Percentiles rank a stretch among this genome's conserved stretches.
These are phyloP conservation scores for Astyanax mexicanus DNA, from an alignment of 2,797 vertebrate species.

Conservation along the genomic window DNA sequence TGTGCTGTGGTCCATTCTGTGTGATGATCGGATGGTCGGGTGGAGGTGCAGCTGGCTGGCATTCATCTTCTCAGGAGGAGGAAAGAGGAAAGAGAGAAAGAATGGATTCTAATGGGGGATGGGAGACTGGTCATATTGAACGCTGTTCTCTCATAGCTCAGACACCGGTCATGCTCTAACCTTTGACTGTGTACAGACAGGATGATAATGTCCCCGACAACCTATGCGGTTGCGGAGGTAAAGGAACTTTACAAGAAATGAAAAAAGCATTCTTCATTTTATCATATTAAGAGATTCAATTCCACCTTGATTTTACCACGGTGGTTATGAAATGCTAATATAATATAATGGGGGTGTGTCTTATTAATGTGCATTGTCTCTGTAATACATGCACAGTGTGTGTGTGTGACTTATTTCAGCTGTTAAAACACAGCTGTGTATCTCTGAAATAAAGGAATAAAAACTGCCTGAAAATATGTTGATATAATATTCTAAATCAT, in stretches of 20 bases:
- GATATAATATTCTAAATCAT: no score
- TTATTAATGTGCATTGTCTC: no score
- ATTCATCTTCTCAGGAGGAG: conserved; percentile 34
- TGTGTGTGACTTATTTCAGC: no score
- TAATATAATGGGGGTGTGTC: not conserved
- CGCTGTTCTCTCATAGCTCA: conserved; percentile 42
- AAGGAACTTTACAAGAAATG: not conserved
- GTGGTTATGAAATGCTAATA: not conserved
- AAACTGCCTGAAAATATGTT: no score
- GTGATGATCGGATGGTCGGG: conserved; percentile 5
- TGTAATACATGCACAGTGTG: no score
- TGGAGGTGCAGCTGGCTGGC: conserved; percentile 10
- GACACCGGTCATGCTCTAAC: conserved; percentile 42
- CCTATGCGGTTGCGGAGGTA: not conserved
- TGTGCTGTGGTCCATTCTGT: conserved; percentile 7
- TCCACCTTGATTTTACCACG: not conserved
- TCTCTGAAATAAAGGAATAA: no score
- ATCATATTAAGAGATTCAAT: not conserved
- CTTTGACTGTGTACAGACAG: conserved; percentile 33
- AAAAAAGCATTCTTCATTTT: not conserved
- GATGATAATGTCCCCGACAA: conserved; percentile 19
- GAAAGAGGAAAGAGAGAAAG: not conserved
- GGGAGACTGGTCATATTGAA: conserved; percentile 41
- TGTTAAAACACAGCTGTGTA: no score
- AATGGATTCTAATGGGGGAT: conserved; percentile 24